Conservation (phyloP, 2,797 vertebrate species). For the Taenioides sp. region DNA sequence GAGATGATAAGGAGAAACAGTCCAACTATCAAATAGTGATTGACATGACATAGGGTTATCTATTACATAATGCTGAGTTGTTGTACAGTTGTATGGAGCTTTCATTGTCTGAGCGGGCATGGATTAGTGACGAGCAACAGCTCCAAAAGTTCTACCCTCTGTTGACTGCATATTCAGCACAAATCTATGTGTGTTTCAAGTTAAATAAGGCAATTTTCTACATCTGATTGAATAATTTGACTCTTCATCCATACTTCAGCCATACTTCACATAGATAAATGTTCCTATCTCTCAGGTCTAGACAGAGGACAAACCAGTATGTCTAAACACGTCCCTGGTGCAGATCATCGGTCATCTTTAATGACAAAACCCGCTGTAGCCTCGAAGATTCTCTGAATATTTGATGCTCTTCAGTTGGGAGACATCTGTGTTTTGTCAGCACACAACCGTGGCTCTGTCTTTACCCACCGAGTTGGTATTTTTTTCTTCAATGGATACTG, state of each 20-base stretch:
- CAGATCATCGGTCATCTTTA: constrained; percentile 54
- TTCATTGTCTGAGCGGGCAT: neutral
- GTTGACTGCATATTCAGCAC: neutral
- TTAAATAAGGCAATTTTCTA: neutral
- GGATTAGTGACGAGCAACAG: neutral
- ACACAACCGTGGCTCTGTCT: constrained; percentile 34
- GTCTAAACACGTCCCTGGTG: constrained; percentile 46
- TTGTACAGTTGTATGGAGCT: no score
- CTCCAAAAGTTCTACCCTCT: neutral
- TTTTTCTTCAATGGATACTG: constrained; percentile 38
- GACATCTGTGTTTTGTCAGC: constrained; percentile 67
- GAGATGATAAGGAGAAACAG: no score
- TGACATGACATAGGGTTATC: no score
- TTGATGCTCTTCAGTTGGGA: constrained; percentile 46
- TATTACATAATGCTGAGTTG: no score
- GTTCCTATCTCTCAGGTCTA: constrained; percentile 38
- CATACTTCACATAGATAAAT: constrained; percentile 6
- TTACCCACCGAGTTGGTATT: constrained; percentile 35
- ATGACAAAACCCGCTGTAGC: constrained; percentile 56
- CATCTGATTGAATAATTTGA: neutral
- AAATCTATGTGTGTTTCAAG: neutral
- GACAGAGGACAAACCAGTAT: constrained; percentile 58
- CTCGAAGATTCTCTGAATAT: constrained; percentile 58
- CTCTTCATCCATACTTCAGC: neutral
- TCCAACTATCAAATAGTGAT: no score